Conservation (phyloP, 2,888 invertebrate species). For the Atrina japonica region DNA sequence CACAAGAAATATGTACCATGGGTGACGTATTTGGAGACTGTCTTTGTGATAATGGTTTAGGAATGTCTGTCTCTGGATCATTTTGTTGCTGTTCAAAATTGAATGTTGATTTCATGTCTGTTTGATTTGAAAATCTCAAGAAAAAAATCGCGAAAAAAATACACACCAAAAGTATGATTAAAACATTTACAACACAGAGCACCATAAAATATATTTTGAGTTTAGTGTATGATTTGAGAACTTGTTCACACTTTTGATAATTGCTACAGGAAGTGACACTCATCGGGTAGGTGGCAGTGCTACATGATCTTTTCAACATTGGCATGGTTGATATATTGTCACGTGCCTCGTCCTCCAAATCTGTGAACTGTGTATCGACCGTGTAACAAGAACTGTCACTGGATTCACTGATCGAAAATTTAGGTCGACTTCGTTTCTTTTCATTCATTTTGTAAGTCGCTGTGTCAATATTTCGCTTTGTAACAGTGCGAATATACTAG, state of each 20-base stretch:
- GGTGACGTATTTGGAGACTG: neutral
- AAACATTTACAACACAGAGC: conserved; percentile 21
- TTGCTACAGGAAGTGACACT: conserved; percentile 4
- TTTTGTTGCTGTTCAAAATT: neutral
- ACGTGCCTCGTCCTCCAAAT: conserved; percentile 6
- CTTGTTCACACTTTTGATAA: conserved; percentile 12
- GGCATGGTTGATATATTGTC: conserved; percentile 2
- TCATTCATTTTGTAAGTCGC: neutral
- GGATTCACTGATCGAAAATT: conserved; percentile 21
- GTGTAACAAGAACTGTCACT: conserved; percentile 14
- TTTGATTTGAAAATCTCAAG: conserved; percentile 14
- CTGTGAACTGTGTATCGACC: neutral
- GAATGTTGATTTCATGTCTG: too few relatives aligned
- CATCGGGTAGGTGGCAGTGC: neutral
- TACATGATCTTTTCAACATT: conserved; percentile 8
- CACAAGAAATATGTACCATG: neutral
- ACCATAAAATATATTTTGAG: conserved; percentile 26
- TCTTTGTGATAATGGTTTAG: neutral
- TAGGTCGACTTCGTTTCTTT: neutral
- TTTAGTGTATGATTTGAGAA: conserved; percentile 22
- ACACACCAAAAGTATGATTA: conserved; percentile 21
- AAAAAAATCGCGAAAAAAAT: conserved; percentile 26
- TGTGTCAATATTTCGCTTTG: too few relatives aligned
- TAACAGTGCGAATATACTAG: too few relatives aligned
- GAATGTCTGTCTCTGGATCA: neutral